phyloP scores from a whole-genome alignment of 2,797 vertebrate species.

The Poecilia picta region DNA sequence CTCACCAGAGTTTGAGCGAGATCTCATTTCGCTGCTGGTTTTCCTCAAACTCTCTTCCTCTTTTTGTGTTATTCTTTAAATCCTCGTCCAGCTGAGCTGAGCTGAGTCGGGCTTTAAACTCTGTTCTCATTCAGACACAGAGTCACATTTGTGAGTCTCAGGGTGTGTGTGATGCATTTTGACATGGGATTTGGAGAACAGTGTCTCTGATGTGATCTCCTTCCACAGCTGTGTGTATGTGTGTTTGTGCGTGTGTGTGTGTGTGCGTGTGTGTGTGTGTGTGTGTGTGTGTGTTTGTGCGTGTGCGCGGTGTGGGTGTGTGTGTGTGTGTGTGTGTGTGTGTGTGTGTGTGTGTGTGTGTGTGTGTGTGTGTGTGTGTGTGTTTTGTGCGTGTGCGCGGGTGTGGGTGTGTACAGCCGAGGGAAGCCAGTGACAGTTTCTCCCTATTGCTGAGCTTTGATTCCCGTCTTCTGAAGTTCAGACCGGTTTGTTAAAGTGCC shows the following conservation, averaged over 20 bases:
- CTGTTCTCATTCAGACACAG: background rate
- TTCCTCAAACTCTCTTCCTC: background rate
- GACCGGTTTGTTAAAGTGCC: conserved; percentile 56
- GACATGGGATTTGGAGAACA: background rate
- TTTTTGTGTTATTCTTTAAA: background rate
- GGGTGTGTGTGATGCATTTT: background rate
- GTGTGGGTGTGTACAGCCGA: conserved; percentile 10
- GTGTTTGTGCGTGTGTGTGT: too few relatives aligned
- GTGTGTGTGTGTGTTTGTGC: background rate
- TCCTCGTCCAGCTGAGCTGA: background rate
- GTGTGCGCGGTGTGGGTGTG: background rate
- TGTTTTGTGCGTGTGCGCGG: background rate
- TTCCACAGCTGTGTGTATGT: conserved; percentile 9
- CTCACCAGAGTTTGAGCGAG: background rate
- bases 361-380: conserved; percentile 8
- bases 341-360: conserved; percentile 3
- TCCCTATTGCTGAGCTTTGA: conserved; percentile 38
- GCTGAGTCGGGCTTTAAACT: background rate
- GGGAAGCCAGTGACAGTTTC: conserved; percentile 34
- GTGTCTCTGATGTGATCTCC: conserved; percentile 3
- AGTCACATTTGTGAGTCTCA: background rate
- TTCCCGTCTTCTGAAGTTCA: conserved; percentile 50
- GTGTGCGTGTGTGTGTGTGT: background rate
- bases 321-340: background rate
- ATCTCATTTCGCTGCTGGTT: background rate